Percentiles rank a stretch among this genome's conserved stretches.
Conservation (phyloP, 2,113 vertebrate genomes). For the Xerus inauris region DNA sequence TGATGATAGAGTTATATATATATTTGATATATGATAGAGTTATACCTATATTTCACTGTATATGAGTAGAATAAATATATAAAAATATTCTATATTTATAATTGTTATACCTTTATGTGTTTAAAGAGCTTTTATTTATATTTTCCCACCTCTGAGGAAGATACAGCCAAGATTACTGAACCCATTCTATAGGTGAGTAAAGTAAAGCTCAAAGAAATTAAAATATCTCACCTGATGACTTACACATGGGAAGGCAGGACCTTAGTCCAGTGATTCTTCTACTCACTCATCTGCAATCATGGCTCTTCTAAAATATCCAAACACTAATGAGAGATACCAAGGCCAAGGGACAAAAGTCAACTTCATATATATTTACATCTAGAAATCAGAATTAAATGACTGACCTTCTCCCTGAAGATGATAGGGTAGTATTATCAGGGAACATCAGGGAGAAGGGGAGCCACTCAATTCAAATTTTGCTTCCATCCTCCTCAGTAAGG, state of each 20-base stretch:
- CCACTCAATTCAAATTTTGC: background rate
- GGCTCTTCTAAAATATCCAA: background rate
- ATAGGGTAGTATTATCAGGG: background rate
- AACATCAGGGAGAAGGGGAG: background rate
- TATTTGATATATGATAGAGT: background rate
- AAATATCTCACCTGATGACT: rapidly evolving
- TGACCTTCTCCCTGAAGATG: background rate
- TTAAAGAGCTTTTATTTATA: background rate
- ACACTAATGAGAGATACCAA: background rate
- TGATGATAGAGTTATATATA: too few species aligned
- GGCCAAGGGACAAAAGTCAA: background rate
- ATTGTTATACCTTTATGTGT: background rate
- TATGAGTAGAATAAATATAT: background rate
- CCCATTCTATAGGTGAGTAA: background rate
- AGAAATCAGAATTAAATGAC: background rate
- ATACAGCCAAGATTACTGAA: background rate
- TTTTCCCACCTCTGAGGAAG: background rate
- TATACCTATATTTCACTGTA: background rate
- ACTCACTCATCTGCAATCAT: background rate
- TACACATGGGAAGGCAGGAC: background rate
- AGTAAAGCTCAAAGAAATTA: background rate
- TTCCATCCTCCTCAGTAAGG: background rate
- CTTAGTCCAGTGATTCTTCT: background rate
- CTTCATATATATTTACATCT: background rate
- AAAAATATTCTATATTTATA: background rate